phyloP scores from a whole-genome alignment of 2,888 invertebrate genomes.

The Fragum fragum region DNA sequence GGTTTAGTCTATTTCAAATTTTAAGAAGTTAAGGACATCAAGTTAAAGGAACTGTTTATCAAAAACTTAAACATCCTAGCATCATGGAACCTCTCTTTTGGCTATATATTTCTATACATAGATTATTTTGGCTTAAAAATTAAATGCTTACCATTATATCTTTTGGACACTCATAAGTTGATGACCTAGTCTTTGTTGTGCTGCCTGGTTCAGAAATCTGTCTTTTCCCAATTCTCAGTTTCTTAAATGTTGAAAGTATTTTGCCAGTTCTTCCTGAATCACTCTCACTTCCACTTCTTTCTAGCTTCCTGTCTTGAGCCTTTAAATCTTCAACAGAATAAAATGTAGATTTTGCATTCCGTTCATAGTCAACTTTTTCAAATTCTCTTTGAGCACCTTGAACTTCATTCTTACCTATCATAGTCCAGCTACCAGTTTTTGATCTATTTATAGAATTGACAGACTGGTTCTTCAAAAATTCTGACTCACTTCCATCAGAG shows the following conservation, averaged over 20 bases:
- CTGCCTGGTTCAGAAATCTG: conserved; percentile 47
- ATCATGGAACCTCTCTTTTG: too few relatives aligned
- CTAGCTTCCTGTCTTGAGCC: not conserved
- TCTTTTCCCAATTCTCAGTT: conserved; percentile 60
- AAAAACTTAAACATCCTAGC: too few relatives aligned
- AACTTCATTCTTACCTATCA: conserved; percentile 45
- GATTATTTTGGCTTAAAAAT: too few relatives aligned
- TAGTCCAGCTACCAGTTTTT: conserved; percentile 52
- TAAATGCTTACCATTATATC: conserved; percentile 74
- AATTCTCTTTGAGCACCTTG: conserved; percentile 15
- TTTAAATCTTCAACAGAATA: not conserved
- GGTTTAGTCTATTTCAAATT: too few relatives aligned
- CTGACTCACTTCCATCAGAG: conserved; percentile 26
- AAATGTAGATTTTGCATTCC: conserved; percentile 17
- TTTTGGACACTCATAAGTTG: conserved; percentile 53
- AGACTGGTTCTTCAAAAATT: not conserved
- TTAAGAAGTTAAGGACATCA: too few relatives aligned
- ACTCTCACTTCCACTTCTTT: conserved; percentile 27
- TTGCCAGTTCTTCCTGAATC: conserved; percentile 49
- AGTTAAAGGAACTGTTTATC: too few relatives aligned
- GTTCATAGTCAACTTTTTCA: not conserved
- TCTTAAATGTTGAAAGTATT: conserved; percentile 66
- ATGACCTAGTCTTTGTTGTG: not conserved
- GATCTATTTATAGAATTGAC: not conserved
- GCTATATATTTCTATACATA: too few relatives aligned